Base-by-base conservation (phyloP, 2,888 invertebrate species). In the Phorcus lineatus region DNA sequence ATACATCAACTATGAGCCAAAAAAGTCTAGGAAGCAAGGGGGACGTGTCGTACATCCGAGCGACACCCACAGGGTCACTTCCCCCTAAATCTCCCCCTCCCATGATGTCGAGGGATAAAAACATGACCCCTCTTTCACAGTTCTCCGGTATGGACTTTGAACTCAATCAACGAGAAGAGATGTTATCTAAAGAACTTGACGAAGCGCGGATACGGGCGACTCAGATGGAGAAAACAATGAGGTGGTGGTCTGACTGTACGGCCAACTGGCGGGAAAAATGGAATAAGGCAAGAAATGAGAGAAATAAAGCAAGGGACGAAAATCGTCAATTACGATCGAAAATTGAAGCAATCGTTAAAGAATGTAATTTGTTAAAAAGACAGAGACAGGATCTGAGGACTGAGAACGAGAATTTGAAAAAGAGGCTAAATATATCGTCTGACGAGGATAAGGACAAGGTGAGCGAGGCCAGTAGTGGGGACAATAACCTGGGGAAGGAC, bases 161-260 rank as follows among this genome's bases (percentile, higher is more conserved):
- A 31, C 31, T 78, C 19, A 78, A 74, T 28, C 78, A 76, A 77
- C 19, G 92, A 79, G 92, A 95, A 94, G 95, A 95, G 74, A 93
- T 96, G 81, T 94, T 95, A 16, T 94, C 95, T 89, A 94, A 97
- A 74, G 99, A 99, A 92, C 94, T 99, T 85, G 98, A 99, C 91
- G 99, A 99, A 91, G 98, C 98, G 0, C 94, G 98, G 86, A 97
- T 98, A 3, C 94, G 99, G 84, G 98, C 98, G 19, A 96, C 98
- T 0, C 99, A 99, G 94, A 99, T 99, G 99, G 99, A 99, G 93
- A 99, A 99, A 93, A 99, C 99, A 0, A 99, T 99, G 98, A 87
- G 98, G 81, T 99, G 99, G 99, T 99, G 96, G 99, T 98, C 97
- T 77, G 99, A 99, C 93, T 99, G 99, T 93, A 99, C 99, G 0